phyloP scores from a whole-genome alignment of 1,140 invertebrate genomes.

The Nilaparvata lugens region DNA sequence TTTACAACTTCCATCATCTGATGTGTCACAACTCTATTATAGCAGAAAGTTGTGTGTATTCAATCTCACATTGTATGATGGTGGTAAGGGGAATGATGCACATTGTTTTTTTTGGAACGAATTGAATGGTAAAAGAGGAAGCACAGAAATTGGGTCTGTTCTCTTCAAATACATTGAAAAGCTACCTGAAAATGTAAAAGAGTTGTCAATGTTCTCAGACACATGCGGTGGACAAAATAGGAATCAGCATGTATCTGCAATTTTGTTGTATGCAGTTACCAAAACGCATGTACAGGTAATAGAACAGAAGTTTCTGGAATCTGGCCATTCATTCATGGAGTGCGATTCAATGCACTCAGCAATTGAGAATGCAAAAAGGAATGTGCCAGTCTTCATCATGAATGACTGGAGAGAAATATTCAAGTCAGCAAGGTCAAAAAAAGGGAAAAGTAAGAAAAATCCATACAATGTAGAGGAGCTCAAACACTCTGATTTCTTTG shows the following conservation, averaged over 20 bases:
- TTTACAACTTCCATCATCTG: constrained; percentile 22
- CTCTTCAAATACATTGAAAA: constrained; percentile 15
- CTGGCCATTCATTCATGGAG: neutral
- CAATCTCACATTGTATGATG: constrained; percentile 27
- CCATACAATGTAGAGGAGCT: neutral
- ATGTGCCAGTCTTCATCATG: neutral
- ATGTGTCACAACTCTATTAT: constrained; percentile 25
- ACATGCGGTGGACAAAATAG: constrained; percentile 35
- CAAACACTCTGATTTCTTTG: neutral
- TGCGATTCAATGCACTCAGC: neutral
- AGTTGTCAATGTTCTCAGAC: constrained; percentile 22
- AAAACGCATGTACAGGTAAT: constrained; percentile 14
- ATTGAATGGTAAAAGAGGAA: constrained; percentile 22
- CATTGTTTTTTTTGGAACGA: constrained; percentile 23
- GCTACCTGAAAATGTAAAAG: constrained; percentile 15
- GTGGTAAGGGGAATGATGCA: constrained; percentile 9
- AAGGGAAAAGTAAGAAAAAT: neutral
- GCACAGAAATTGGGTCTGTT: constrained; percentile 18
- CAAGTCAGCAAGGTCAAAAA: neutral
- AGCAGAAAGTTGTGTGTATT: constrained; percentile 23
- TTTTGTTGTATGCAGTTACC: constrained; percentile 14
- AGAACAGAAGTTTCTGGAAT: neutral
- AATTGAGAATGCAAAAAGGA: no score
- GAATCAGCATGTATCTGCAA: constrained; percentile 24
- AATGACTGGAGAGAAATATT: neutral